Base-by-base conservation (phyloP, 64 coral and sea anemone genomes). In the Pocillopora verrucosa region DNA sequence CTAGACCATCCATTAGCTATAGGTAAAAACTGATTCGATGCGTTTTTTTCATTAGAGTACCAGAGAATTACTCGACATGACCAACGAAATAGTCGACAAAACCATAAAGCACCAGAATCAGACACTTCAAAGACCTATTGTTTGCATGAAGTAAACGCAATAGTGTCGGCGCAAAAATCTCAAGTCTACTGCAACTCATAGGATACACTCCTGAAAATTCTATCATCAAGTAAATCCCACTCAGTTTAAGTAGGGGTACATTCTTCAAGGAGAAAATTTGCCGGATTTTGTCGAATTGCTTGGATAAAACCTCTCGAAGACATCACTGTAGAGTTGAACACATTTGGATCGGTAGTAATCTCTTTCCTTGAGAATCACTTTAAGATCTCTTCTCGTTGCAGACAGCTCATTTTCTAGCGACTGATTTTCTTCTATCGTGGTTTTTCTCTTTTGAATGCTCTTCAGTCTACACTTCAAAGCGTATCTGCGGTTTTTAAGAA, bases 401-500 rank as follows among this genome's bases (percentile, higher is more conserved):
- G 85, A 88, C 41, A 92, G 11, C 80, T 88, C 84, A 13, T 82
- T 82, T 59, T 92, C 84, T 36, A 92, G 76, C 22, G 84, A 79
- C 56, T 5, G 45, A 45, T 88, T 72, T 45, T 60, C 79, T 34
- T 62, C 80, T 36, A 37, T 58, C 24, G 88, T 78, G 14, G 17
- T 74, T 51, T 68, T 57, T 60, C 78, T 81, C 10, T 25, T 74
- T 34, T 82, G 25, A 34, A 25, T 10, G 59, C 45, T 60, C 24
- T 88, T 92, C 62, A 35, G 34, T 41, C 91, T 85, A 36, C 76
- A 88, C 22, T 80, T 92, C 0, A 75, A 62, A 1, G 91, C 85
- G 24, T 93, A 93, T 45, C 58, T 36, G 13, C 90, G 82, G 25
- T 92, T 92, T 76, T 79, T 92, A 9, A 92, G 64, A 87, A 65